Percentiles rank a stretch among this genome's conserved stretches.
These are phyloP conservation scores for Cremastinae sp. DNA, from an alignment of 2,888 invertebrate species.

Conservation along the genomic window DNA sequence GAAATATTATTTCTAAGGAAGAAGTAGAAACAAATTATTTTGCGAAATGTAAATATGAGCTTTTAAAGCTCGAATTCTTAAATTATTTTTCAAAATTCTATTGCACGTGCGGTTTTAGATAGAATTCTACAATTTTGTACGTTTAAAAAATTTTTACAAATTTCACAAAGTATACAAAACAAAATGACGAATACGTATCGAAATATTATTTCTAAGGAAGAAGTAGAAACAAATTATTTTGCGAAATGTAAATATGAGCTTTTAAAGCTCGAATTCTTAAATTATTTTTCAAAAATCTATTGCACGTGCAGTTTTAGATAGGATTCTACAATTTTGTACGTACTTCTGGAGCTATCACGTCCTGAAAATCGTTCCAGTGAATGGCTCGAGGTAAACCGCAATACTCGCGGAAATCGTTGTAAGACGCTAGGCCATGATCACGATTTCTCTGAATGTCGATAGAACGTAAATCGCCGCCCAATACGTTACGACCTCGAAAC, in stretches of 20 bases:
- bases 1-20: too few relatives aligned
- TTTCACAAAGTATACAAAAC: too few relatives aligned
- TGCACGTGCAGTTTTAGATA: not conserved
- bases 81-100: not conserved
- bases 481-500: slow-evolving; percentile 86
- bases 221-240: too few relatives aligned
- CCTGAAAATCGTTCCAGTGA: slow-evolving; percentile 86
- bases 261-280: too few relatives aligned
- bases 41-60: too few relatives aligned
- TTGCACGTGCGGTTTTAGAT: not conserved
- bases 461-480: slow-evolving; percentile 91
- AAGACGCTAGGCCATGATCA: slow-evolving; percentile 92
- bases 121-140: not conserved
- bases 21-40: too few relatives aligned
- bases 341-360: slow-evolving; percentile 79
- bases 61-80: too few relatives aligned
- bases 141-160: too few relatives aligned
- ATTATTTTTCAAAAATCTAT: not conserved
- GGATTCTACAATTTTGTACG: not conserved
- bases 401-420: slow-evolving; percentile 88
- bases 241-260: too few relatives aligned
- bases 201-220: too few relatives aligned
- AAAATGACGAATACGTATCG: too few relatives aligned
- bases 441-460: slow-evolving; percentile 92
- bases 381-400: slow-evolving; percentile 88